A percentile compares a stretch with the other conserved stretches of the same genome.
Conservation (phyloP, 2,113 vertebrate genomes). For the Hyperopisus bebe region DNA sequence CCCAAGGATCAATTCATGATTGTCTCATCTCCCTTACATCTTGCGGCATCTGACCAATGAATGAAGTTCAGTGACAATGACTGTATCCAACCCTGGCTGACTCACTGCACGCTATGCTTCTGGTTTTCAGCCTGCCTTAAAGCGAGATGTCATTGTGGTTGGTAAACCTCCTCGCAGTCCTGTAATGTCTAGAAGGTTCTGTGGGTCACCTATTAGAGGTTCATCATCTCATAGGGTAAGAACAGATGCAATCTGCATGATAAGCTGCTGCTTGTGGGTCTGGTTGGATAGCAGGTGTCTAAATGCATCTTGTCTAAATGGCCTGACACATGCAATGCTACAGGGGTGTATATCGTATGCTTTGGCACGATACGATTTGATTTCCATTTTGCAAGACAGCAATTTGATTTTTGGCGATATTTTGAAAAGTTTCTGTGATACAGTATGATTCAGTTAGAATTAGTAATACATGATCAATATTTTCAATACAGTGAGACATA, state of each 20-base stretch:
- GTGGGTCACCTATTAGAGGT: slow-evolving; percentile 66
- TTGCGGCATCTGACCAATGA: background rate
- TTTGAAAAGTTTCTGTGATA: background rate
- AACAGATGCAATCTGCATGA: slow-evolving; percentile 34
- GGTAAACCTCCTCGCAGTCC: slow-evolving; percentile 84
- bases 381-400: background rate
- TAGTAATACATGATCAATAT: background rate
- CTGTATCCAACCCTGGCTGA: background rate
- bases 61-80: background rate
- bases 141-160: slow-evolving; percentile 64
- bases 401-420: background rate
- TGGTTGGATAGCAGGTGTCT: background rate
- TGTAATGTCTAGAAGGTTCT: slow-evolving; percentile 69
- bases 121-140: slow-evolving; percentile 73
- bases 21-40: background rate
- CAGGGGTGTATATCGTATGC: background rate
- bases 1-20: background rate
- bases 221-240: slow-evolving; percentile 72
- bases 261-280: slow-evolving; percentile 4
- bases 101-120: slow-evolving; percentile 34
- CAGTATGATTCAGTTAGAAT: background rate
- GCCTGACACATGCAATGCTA: background rate
- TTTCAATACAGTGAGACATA: background rate
- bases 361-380: background rate
- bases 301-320: background rate